Conservation (phyloP, 2,113 vertebrate species). For the Egretta garzetta region DNA sequence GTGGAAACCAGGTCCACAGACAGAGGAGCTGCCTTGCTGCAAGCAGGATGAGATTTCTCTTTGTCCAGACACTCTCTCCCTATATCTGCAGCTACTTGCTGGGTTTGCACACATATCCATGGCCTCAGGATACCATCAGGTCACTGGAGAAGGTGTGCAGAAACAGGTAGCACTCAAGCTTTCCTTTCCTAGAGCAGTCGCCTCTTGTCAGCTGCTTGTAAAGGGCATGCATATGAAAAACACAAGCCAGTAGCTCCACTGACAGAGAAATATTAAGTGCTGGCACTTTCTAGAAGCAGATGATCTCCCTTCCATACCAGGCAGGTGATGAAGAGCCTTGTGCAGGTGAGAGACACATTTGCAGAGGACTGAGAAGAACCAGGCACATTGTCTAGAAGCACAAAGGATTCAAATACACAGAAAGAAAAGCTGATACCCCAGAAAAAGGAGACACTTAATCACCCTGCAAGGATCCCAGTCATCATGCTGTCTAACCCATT, state of each 20-base stretch:
- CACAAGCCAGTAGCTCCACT: background rate
- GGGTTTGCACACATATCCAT: background rate
- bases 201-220: background rate
- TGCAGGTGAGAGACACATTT: background rate
- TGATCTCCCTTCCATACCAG: background rate
- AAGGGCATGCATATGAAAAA: background rate
- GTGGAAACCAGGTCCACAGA: background rate
- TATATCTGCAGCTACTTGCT: background rate
- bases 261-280: background rate
- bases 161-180: background rate
- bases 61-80: background rate
- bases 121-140: background rate
- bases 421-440: background rate
- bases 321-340: background rate
- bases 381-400: background rate
- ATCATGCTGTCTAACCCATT: accelerated
- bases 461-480: background rate
- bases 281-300: background rate
- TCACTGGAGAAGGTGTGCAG: background rate
- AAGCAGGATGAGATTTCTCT: background rate
- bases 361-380: background rate
- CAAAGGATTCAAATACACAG: background rate
- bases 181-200: background rate
- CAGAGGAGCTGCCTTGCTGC: background rate
- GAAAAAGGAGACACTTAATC: background rate